A percentile compares a stretch with the other conserved stretches of the same genome.
Conservation (phyloP, 2,888 invertebrate species). For the Monochamus alternatus region DNA sequence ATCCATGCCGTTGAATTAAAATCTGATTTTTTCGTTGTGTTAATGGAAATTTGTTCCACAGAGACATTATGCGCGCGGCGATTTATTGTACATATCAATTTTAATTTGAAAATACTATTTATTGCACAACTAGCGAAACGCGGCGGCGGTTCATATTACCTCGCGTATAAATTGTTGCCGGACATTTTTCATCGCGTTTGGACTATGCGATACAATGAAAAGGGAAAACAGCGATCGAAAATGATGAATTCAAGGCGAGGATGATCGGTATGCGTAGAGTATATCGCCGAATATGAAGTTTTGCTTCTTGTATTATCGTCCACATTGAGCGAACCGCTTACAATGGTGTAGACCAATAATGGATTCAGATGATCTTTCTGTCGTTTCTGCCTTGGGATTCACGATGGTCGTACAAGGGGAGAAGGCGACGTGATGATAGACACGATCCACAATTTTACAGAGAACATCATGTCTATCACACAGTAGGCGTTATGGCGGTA, state of each 20-base stretch:
- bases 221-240: neutral
- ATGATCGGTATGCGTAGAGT: too few relatives aligned
- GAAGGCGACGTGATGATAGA: too few relatives aligned
- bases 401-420: too few relatives aligned
- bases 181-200: constrained; percentile 2
- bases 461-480: too few relatives aligned
- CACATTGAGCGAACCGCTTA: too few relatives aligned
- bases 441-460: too few relatives aligned
- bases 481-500: too few relatives aligned
- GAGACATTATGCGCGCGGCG: constrained; percentile 34
- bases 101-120: constrained; percentile 45
- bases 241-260: neutral
- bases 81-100: constrained; percentile 43
- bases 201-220: neutral
- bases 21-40: constrained; percentile 39
- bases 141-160: constrained; percentile 3
- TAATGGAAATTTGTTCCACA: constrained; percentile 36
- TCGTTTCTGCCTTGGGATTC: too few relatives aligned
- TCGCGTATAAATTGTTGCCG: neutral
- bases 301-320: too few relatives aligned
- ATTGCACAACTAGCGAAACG: constrained; percentile 7
- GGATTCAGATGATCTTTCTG: too few relatives aligned
- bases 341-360: too few relatives aligned
- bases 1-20: constrained; percentile 35
- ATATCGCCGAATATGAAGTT: too few relatives aligned